Base-by-base conservation (phyloP, 1,140 invertebrate genomes). In the Drosophila miranda region DNA sequence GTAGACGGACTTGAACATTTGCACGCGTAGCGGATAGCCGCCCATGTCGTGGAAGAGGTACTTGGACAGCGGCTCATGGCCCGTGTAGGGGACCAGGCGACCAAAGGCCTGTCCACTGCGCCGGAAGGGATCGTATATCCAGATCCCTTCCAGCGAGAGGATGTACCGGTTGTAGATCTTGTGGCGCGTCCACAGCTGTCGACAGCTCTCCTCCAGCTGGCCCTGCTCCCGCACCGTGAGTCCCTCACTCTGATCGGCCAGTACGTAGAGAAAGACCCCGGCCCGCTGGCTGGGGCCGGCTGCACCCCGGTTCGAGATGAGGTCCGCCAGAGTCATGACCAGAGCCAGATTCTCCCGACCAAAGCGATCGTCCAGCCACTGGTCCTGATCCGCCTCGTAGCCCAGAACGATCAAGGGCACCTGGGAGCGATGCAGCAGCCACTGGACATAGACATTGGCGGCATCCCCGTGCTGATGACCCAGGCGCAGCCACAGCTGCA, bases 1-100 rank as follows among this genome's bases (percentile, higher is more conserved):
- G 28, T 82, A 91, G 6, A 89, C 82, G 1, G 88, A 89, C 45
- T 53, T 75, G 42, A 90, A 91, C 38, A 90, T 89, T 51, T 91
- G 86, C 1, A 90, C 60, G 0, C 77, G 71, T 46, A 91, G 0
- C 0, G 88, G 81, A 82, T 91, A 91, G 0, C 77, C 78, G 9
- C 44, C 59, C 60, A 91, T 71, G 48, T 91, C 68, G 7, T 53
- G 71, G 30, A 90, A 89, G 8, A 87, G 43, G 7, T 55, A 34
- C 2, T 30, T 30, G 6, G 66, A 43, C 41, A 86, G 19, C 0
- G 69, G 23, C 38, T 86, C 68, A 0, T 48, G 38, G 0, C 77
- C 81, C 2, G 6, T n/a, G 38, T 81, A 86, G 1, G 43, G 46
- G 13, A 81, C 49, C 6, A 86, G 41, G n/a, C 69, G 82, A 1